A percentile compares a stretch with the other conserved stretches of the same genome.
phyloP scores from a whole-genome alignment of 2,113 vertebrate species.

The Diadophis punctatus region DNA sequence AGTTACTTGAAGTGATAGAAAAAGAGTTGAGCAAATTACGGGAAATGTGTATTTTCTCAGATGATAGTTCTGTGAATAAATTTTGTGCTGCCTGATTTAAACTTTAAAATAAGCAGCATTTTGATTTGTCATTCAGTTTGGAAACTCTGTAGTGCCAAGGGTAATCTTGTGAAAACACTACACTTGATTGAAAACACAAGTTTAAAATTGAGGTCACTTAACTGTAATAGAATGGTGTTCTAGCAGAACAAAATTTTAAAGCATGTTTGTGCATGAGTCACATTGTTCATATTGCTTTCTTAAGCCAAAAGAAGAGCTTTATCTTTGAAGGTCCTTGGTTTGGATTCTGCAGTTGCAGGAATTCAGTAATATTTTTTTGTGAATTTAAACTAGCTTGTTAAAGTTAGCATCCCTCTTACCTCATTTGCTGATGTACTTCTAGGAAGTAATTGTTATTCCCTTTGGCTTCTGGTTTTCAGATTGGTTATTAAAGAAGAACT shows the following conservation, averaged over 20 bases:
- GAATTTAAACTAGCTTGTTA: background rate
- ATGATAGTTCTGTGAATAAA: constrained; percentile 7
- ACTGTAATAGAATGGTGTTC: accelerated
- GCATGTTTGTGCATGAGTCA: background rate
- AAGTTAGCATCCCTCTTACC: background rate
- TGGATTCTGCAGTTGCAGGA: background rate
- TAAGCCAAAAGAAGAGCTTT: background rate
- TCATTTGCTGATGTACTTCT: background rate
- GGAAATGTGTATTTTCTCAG: constrained; percentile 6
- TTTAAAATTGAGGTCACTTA: background rate
- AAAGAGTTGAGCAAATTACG: constrained; percentile 5
- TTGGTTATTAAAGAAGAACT: background rate
- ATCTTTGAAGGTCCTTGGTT: background rate
- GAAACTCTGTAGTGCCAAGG: background rate
- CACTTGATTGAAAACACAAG: background rate
- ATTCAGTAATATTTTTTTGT: background rate
- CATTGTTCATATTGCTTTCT: background rate
- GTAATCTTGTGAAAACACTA: constrained; percentile 15
- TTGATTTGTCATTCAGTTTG: background rate
- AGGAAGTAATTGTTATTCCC: background rate
- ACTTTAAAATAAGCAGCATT: background rate
- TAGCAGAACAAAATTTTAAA: accelerated
- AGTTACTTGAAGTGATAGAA: constrained; percentile 13
- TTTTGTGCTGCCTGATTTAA: constrained; percentile 12
- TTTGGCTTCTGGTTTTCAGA: background rate